phyloP scores from a whole-genome alignment of 2,113 vertebrate species.

The Falco punctatus region DNA sequence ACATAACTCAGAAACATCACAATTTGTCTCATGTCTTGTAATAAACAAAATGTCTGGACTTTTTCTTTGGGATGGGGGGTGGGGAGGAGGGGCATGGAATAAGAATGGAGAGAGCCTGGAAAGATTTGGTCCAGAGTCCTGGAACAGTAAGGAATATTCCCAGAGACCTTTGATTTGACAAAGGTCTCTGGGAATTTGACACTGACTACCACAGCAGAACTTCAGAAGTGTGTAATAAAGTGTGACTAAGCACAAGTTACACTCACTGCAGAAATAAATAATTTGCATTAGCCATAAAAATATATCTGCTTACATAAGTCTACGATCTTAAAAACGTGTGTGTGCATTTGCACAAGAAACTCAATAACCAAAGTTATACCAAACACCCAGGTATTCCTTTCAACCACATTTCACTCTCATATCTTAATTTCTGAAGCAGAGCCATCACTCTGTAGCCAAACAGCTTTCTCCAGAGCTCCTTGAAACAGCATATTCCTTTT shows the following conservation, averaged over 20 bases:
- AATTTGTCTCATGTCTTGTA: neutral
- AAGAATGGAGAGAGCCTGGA: neutral
- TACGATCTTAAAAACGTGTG: accelerated
- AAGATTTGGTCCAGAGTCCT: neutral
- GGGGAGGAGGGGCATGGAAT: neutral
- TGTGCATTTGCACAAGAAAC: neutral
- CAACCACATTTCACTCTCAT: accelerated
- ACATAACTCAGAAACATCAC: accelerated
- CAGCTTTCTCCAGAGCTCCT: neutral
- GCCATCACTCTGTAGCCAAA: neutral
- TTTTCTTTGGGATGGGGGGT: neutral
- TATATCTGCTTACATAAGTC: neutral
- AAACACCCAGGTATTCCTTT: neutral
- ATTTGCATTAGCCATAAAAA: neutral
- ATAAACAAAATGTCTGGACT: neutral
- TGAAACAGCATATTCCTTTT: neutral
- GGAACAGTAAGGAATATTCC: neutral
- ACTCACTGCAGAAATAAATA: neutral
- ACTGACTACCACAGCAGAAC: neutral
- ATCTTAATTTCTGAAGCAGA: neutral
- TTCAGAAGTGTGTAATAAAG: accelerated
- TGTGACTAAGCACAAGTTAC: too few relatives aligned
- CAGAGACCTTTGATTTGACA: neutral
- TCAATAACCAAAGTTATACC: neutral
- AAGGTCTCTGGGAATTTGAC: too few relatives aligned